phyloP scores from a whole-genome alignment of 2,888 invertebrate species.

The Calameuta pallipes region DNA sequence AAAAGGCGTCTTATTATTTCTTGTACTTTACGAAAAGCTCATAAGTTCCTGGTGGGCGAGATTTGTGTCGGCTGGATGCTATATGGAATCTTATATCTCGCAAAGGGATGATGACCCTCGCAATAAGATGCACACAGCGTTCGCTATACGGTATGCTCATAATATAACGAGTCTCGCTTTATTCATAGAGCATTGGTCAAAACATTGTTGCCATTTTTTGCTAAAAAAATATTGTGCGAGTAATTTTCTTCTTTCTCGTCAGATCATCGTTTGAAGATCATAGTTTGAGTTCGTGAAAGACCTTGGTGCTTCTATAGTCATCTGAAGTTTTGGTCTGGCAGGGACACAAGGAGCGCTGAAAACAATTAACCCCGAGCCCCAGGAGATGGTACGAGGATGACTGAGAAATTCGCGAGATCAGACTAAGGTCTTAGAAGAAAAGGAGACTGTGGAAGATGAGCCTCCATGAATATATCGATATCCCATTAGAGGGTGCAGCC shows the following conservation, averaged over 20 bases:
- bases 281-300: background rate
- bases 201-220: background rate
- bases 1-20: background rate
- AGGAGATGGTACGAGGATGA: background rate
- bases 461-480: conserved; percentile 60
- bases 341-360: conserved; percentile 6
- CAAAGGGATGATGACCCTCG: background rate
- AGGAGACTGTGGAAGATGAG: conserved; percentile 46
- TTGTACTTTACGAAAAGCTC: conserved; percentile 42
- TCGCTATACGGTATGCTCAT: background rate
- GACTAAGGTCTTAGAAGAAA: conserved; percentile 29
- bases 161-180: background rate
- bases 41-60: conserved; percentile 44
- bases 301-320: background rate
- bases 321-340: background rate
- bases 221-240: background rate
- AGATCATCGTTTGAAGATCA: background rate
- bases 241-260: background rate
- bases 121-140: background rate
- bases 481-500: conserved; percentile 50
- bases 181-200: background rate
- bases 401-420: background rate
- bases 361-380: conserved; percentile 18
- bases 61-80: background rate
- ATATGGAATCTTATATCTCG: background rate